These are phyloP conservation scores for Manis javanica DNA, from an alignment of 2,797 vertebrate genomes.

Conservation along the genomic window DNA sequence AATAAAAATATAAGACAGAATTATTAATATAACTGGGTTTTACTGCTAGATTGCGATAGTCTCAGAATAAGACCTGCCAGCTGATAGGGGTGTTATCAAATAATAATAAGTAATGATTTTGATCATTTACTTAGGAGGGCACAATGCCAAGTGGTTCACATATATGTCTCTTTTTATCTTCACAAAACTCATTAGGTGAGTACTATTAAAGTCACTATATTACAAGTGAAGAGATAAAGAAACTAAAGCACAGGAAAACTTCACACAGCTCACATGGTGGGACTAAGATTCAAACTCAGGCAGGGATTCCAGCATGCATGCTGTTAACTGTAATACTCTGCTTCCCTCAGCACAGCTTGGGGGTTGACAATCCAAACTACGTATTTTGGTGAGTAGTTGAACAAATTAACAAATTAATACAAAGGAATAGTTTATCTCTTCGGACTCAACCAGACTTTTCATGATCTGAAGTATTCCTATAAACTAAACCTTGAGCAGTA, in stretches of 20 bases:
- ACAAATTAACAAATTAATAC: background rate
- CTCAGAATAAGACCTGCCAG: background rate
- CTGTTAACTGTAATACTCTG: background rate
- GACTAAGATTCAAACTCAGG: background rate
- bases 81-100: background rate
- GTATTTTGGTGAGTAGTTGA: background rate
- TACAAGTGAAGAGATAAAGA: background rate
- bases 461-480: background rate
- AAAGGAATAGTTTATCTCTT: slow-evolving; percentile 15
- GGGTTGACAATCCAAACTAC: background rate
- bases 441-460: background rate
- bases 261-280: background rate
- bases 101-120: background rate
- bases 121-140: background rate
- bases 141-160: slow-evolving; percentile 7
- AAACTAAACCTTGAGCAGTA: background rate
- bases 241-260: background rate
- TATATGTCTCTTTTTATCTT: background rate
- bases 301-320: background rate
- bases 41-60: background rate
- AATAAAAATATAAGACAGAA: background rate
- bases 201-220: background rate
- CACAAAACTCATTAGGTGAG: background rate
- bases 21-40: slow-evolving; percentile 20
- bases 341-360: background rate